phyloP scores from a whole-genome alignment of 2,797 vertebrate genomes.

The Phrynocephalus guinanensis region DNA sequence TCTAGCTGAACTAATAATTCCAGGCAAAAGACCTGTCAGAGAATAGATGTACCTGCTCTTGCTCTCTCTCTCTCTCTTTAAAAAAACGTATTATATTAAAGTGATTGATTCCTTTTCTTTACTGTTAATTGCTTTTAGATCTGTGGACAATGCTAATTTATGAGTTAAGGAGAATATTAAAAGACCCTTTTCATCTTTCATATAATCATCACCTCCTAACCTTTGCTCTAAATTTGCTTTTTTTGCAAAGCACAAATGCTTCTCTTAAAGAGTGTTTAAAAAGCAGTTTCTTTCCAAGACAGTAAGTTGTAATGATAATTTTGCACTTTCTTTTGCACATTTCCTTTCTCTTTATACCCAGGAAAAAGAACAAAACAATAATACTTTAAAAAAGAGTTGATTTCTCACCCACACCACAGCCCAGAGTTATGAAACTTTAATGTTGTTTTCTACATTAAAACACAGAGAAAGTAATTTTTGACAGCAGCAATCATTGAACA shows the following conservation, averaged over 20 bases:
- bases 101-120: constrained; percentile 64
- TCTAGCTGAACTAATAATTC: constrained; percentile 70
- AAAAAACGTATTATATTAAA: constrained; percentile 70
- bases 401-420: not conserved
- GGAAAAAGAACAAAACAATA: not conserved
- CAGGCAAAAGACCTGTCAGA: constrained; percentile 65
- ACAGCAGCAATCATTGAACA: too few relatives aligned
- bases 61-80: too few relatives aligned
- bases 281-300: constrained; percentile 7
- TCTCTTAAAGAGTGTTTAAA: not conserved
- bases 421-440: not conserved
- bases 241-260: not conserved
- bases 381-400: not conserved
- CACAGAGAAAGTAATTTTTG: not conserved
- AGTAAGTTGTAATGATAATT: not conserved
- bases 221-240: not conserved
- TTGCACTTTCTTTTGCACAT: not conserved
- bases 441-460: not conserved
- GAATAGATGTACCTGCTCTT: constrained; percentile 68
- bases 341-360: not conserved
- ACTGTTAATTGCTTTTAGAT: constrained; percentile 72
- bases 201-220: constrained; percentile 6
- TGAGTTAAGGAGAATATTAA: constrained; percentile 54
- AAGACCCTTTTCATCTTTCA: constrained; percentile 56
- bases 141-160: constrained; percentile 59